Percentiles rank a stretch among this genome's conserved stretches.
These are phyloP conservation scores for Synergus umbraculus DNA, from an alignment of 2,888 invertebrate genomes.

Conservation along the genomic window DNA sequence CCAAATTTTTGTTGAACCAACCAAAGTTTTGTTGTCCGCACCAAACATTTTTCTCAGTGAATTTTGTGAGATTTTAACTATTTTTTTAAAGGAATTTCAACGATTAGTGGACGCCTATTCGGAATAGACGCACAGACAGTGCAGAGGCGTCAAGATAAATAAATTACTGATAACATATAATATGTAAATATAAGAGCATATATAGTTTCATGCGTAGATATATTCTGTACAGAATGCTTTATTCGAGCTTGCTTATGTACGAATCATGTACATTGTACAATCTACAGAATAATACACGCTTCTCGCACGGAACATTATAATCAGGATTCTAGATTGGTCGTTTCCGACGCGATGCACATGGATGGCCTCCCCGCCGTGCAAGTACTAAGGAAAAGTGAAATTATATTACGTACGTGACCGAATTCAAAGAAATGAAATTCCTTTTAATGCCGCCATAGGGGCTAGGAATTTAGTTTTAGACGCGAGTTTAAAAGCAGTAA, in stretches of 20 bases:
- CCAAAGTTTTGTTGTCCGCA: no score
- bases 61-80: no score
- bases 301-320: conserved; percentile 52
- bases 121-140: not conserved
- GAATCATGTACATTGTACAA: not conserved
- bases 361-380: conserved; percentile 51
- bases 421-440: conserved; percentile 34
- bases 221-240: conserved; percentile 20
- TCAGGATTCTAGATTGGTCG: conserved; percentile 56
- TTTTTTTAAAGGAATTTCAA: no score
- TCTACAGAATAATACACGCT: not conserved
- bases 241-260: conserved; percentile 27
- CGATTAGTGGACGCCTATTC: no score
- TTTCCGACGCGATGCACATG: conserved; percentile 56
- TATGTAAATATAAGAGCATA: not conserved
- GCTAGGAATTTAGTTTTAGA: not conserved
- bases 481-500: conserved; percentile 7
- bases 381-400: conserved; percentile 54
- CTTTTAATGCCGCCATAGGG: not conserved
- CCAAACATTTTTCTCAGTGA: no score
- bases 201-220: not conserved
- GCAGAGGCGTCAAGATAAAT: not conserved
- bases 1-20: no score
- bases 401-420: conserved; percentile 42
- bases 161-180: not conserved